Percentiles rank a stretch among this genome's conserved stretches.
These are phyloP conservation scores for Cinclus cinclus DNA, from an alignment of 2,113 vertebrate genomes.

Conservation along the genomic window DNA sequence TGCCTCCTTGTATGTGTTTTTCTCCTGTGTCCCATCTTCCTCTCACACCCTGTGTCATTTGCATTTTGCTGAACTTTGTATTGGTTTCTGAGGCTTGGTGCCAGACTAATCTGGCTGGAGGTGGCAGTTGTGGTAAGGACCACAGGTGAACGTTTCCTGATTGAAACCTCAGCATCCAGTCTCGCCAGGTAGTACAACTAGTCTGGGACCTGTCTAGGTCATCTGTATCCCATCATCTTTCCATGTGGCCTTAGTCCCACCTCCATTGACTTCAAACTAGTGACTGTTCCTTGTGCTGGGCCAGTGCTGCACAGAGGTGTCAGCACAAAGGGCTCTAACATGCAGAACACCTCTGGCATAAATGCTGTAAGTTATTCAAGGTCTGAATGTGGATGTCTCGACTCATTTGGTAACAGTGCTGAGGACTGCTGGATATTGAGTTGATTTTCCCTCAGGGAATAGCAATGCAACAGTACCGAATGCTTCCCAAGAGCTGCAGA, in stretches of 20 bases:
- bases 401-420: background rate
- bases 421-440: background rate
- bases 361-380: background rate
- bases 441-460: background rate
- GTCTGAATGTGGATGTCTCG: background rate
- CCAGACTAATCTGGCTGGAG: background rate
- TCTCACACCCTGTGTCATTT: background rate
- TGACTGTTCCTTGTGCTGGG: background rate
- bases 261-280: background rate
- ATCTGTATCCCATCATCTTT: background rate
- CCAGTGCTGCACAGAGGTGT: fast-evolving
- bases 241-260: background rate
- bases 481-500: background rate
- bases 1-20: background rate
- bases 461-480: background rate
- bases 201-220: background rate
- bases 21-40: background rate
- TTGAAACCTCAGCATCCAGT: background rate
- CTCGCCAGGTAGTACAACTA: background rate
- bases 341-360: background rate
- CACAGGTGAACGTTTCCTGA: background rate
- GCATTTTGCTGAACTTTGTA: background rate
- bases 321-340: background rate
- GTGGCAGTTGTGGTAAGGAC: background rate
- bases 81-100: background rate